A percentile compares a stretch with the other conserved stretches of the same genome.
Evolutionary conservation across 2,888 invertebrate species (phyloP).

Genomic region (Stramonita haemastoma): DNA sequence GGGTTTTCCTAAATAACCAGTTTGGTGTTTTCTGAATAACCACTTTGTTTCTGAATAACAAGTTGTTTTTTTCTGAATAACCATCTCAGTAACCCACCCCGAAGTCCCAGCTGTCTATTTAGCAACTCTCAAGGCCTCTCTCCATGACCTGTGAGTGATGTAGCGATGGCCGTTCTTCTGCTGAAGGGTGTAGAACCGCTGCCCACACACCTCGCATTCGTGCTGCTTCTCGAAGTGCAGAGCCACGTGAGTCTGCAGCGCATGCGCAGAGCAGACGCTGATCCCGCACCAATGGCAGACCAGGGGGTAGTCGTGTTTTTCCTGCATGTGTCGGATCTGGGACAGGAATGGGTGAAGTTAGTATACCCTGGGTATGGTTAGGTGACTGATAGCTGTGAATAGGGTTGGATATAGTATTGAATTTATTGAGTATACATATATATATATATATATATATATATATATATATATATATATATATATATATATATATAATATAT

Average conservation of each 20-base stretch:
- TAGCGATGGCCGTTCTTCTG: constrained; percentile 28
- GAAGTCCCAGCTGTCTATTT: neutral
- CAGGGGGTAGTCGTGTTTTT: constrained; percentile 35
- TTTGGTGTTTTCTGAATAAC: too few species aligned
- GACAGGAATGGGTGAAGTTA: neutral
- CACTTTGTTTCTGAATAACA: too few species aligned
- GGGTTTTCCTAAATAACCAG: too few species aligned
- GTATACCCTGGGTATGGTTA: too few species aligned
- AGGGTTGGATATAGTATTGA: too few species aligned
- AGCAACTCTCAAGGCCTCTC: neutral
- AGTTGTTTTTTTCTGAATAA: too few species aligned
- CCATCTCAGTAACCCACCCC: too few species aligned
- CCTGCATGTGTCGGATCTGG: constrained; percentile 33
- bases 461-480: too few species aligned
- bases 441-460: too few species aligned
- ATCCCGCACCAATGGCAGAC: constrained; percentile 33
- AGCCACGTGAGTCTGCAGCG: constrained; percentile 33
- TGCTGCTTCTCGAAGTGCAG: constrained; percentile 16
- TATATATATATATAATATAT: too few species aligned
- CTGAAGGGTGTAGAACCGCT: constrained; percentile 12
- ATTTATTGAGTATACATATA: too few species aligned
- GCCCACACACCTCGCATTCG: constrained; percentile 26
- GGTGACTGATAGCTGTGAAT: too few species aligned
- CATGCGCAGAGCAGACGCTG: constrained; percentile 3
- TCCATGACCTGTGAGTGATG: constrained; percentile 1